Evolutionary conservation across 2,797 vertebrate genomes (phyloP), one percentile per base, ranked within the genome.

Genomic region (Moxostoma hubbsi): DNA sequence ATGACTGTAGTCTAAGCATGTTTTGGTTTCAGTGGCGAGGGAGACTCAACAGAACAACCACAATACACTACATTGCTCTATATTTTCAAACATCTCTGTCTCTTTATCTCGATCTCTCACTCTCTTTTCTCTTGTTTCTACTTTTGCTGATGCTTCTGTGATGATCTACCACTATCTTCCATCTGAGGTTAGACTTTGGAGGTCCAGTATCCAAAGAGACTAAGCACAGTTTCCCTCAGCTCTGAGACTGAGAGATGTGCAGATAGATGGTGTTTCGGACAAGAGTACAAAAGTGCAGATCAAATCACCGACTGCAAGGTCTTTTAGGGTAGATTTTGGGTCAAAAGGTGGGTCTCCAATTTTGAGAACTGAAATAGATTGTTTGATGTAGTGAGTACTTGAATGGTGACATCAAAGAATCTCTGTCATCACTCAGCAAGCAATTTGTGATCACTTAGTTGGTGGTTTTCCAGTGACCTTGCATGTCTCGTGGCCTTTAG

Each of bases 371-470:
- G 43, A 72, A 72, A 72, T 79, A 72, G 68, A 55, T 16, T 51
- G 61, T 79, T 77, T 64, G 77, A 79, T 71, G 64, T 61, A 54
- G 36, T 47, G 68, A 78, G 67, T 66, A 78, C 50, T 70, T 59
- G 64, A 51, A 51, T 45, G 57, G 66, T 49, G 49, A 46, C 55
- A 77, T 79, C 76, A 79, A 69, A 71, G 67, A 71, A 71, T 55
- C 43, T 71, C 76, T 71, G 76, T 66, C 58, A 36, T 71, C 59
- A 71, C 67, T 54, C 67, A 18, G 76, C 69, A 49, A 72, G 50
- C 67, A 72, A 64, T 79, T 79, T 79, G 77, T 79, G 68, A 72
- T 68, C 77, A 79, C 68, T 70, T 78, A 70, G 75, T 70, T 62
- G 49, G 59, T 79, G 77, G 68, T 79, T 72, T 65, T 72, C 36